phyloP scores from a whole-genome alignment of 2,888 invertebrate genomes.

The Notodonta dromedarius region DNA sequence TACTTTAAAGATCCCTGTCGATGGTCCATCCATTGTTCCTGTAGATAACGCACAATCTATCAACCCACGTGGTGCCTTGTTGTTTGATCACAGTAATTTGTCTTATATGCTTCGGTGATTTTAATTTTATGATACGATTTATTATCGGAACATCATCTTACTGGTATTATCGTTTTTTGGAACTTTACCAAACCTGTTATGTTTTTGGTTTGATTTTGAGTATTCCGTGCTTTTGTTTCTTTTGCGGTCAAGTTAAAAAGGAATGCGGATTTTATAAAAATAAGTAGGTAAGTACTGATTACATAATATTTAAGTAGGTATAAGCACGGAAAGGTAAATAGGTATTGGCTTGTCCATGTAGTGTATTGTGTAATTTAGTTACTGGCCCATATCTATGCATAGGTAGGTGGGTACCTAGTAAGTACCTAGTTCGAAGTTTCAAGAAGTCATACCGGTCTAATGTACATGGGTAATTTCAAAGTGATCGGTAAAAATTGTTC shows the following conservation, averaged over 20 bases:
- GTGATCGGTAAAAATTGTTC: slow-evolving; percentile 16
- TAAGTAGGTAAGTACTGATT: neutral
- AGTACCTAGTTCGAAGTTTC: neutral
- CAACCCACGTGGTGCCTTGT: slow-evolving; percentile 78
- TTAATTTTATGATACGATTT: slow-evolving; percentile 52
- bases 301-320: neutral
- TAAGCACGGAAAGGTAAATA: no score
- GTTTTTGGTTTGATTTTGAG: neutral
- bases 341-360: neutral
- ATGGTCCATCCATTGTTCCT: slow-evolving; percentile 74
- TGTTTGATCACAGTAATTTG: slow-evolving; percentile 71
- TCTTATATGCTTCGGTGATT: slow-evolving; percentile 68
- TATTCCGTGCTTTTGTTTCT: neutral
- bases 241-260: no score
- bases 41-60: slow-evolving; percentile 67
- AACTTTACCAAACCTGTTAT: slow-evolving; percentile 16
- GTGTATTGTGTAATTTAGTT: no score
- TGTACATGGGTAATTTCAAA: slow-evolving; percentile 4
- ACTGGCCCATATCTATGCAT: no score
- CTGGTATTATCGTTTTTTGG: slow-evolving; percentile 28
- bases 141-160: slow-evolving; percentile 34
- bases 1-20: slow-evolving; percentile 70
- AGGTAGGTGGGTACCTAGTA: no score
- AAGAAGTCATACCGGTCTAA: neutral
- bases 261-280: no score